Evolutionary conservation across 2,797 vertebrate genomes (phyloP).

Genomic region (Ibycter americanus): DNA sequence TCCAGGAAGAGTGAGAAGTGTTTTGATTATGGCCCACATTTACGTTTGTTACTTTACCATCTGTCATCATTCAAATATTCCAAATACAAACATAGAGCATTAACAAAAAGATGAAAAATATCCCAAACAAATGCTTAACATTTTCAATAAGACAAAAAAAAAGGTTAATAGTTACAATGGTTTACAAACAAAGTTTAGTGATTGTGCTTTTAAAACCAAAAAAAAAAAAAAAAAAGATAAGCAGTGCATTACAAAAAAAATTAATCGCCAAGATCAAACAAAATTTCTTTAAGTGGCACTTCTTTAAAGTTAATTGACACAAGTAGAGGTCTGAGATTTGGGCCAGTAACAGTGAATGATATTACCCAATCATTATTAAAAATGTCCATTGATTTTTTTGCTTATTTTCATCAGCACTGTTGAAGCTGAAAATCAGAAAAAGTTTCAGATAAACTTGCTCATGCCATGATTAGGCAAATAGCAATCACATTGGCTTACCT

Average conservation of each 20-base stretch:
- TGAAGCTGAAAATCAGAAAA: constrained; percentile 73
- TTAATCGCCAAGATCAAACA: constrained; percentile 73
- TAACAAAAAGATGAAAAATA: constrained; percentile 85
- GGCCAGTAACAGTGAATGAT: constrained; percentile 77
- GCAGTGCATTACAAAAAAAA: constrained; percentile 98
- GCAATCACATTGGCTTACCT: constrained; percentile 70
- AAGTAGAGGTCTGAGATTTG: constrained; percentile 81
- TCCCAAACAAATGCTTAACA: constrained; percentile 84
- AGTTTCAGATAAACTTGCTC: constrained; percentile 69
- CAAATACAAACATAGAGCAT: constrained; percentile 90
- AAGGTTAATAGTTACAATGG: constrained; percentile 99
- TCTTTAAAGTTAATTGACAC: constrained; percentile 90
- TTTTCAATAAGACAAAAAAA: constrained; percentile 87
- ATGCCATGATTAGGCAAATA: constrained; percentile 67
- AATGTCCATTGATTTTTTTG: constrained; percentile 71
- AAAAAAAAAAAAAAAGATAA: constrained; percentile 83
- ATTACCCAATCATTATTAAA: constrained; percentile 70
- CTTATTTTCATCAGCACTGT: constrained; percentile 62
- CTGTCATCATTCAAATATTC: constrained; percentile 84
- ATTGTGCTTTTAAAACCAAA: constrained; percentile 99
- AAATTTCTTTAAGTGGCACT: constrained; percentile 94
- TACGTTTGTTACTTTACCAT: constrained; percentile 69
- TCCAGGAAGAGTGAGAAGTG: constrained; percentile 69
- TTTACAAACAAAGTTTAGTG: constrained; percentile 99
- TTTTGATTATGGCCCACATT: constrained; percentile 71